Conservation (phyloP, 64 coral and sea anemone species). For the Cladopsammia gracilis region DNA sequence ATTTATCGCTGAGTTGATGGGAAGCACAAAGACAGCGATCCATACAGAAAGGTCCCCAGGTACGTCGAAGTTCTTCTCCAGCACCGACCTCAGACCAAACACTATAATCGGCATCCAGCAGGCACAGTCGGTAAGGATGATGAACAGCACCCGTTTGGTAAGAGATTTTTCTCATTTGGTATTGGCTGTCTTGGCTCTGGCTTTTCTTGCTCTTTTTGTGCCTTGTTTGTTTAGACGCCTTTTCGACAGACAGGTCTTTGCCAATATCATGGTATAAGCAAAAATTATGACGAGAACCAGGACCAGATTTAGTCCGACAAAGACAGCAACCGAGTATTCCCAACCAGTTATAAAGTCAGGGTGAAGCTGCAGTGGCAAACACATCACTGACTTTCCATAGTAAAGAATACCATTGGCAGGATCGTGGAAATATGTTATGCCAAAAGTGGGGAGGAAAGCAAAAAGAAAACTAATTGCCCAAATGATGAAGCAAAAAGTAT, state of each 20-base stretch:
- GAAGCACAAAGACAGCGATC: constrained; percentile 23
- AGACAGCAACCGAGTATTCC: not conserved
- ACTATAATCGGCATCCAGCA: constrained; percentile 12
- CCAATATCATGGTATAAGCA: not conserved
- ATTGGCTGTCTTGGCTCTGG: not conserved
- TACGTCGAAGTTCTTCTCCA: not conserved
- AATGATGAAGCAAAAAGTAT: not conserved
- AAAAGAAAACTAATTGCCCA: not conserved
- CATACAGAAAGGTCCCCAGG: not conserved
- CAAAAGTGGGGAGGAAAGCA: not conserved
- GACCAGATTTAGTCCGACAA: not conserved
- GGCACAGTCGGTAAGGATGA: not conserved
- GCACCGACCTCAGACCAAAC: not conserved
- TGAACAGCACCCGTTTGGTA: not conserved
- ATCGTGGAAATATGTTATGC: not conserved
- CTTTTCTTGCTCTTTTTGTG: not conserved
- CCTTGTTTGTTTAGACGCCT: no score
- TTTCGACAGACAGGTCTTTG: not conserved
- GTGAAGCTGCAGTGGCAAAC: constrained; percentile 4
- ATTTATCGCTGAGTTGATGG: constrained; percentile 25
- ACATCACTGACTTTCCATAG: not conserved
- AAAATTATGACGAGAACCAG: not conserved
- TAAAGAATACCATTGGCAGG: no score
- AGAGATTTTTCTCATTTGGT: not conserved
- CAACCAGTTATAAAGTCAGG: not conserved